Base-by-base conservation (phyloP, 2,888 invertebrate genomes). In the Agrotis ipsilon region DNA sequence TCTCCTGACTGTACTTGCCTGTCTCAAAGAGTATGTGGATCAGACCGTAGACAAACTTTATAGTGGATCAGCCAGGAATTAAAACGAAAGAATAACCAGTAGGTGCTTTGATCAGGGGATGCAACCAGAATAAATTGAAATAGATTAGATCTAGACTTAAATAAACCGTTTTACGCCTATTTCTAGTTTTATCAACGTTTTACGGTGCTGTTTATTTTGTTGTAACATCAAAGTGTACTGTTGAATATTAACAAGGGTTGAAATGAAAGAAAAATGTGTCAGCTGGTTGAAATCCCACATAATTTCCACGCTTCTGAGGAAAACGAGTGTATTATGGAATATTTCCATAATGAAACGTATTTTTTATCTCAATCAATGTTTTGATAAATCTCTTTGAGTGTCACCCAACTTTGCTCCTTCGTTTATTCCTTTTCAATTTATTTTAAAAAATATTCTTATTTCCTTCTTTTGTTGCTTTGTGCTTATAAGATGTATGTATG, bases 221-320 rank as follows among this genome's bases (percentile, higher is more conserved):
- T 49, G 14, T n/a, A 68, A 72, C 68, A 67, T 82, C 80, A 82
- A 80, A 82, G 70, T 55, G 32, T 54, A 49, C 45, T 77, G 68
- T 68, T 78, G 60, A 82, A 82, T 83, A 80, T 78, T 75, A 70
- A 78, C 49, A 70, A 78, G 63, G 49, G 66, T 4, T 51, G 32
- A 43, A 69, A 74, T 75, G 58, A 60, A 68, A 68, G 68, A 60
- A 68, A 60, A 75, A 48, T 61, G 46, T 57, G 58, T 52, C 75
- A 82, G 72, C 58, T 73, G 75, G 24, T 67, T 65, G 48, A 32
- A 61, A 52, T 80, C 65, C 55, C 72, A 82, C 67, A 61, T 43
- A 72, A 67, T 60, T 75, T 72, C 16, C 68, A 39, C 16, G 58
- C 49, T 49, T 49, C 39, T 19, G 21, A 67, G 57, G 24, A 55